Conservation (phyloP, 2,797 vertebrate species). For the Petrocephalus schoutedeni region DNA sequence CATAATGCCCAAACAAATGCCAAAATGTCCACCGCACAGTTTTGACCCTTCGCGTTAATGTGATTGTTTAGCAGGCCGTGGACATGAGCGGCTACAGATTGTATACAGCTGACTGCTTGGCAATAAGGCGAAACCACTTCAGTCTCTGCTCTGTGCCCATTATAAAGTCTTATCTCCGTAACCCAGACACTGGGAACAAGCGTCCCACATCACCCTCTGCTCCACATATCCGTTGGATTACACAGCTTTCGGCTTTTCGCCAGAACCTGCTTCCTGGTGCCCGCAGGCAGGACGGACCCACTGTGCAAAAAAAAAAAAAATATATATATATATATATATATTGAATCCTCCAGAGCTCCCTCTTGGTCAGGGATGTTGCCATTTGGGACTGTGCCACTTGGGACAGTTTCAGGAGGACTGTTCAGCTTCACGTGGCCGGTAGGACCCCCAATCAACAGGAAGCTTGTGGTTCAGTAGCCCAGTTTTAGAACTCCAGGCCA, state of each 20-base stretch:
- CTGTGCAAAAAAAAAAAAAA: not conserved
- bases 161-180: conserved; percentile 9
- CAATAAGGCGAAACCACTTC: not conserved
- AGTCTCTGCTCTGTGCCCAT: not conserved
- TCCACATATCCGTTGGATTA: conserved; percentile 10
- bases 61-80: not conserved
- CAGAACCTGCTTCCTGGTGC: not conserved
- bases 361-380: not conserved
- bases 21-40: not conserved
- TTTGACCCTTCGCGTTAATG: not conserved
- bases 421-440: not conserved
- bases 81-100: not conserved
- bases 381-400: conserved; percentile 6
- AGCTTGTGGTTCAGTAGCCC: conserved; percentile 5
- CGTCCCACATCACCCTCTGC: not conserved
- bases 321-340: not conserved
- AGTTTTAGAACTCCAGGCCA: not conserved
- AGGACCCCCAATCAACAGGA: not conserved
- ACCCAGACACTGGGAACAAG: not conserved
- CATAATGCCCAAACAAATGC: not conserved
- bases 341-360: not conserved
- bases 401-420: not conserved
- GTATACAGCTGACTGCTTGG: not conserved
- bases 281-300: not conserved
- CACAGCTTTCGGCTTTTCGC: not conserved